Evolutionary conservation across 2,113 vertebrate genomes (phyloP), one percentile per base, ranked within the genome.

Genomic region (Sitta europaea): DNA sequence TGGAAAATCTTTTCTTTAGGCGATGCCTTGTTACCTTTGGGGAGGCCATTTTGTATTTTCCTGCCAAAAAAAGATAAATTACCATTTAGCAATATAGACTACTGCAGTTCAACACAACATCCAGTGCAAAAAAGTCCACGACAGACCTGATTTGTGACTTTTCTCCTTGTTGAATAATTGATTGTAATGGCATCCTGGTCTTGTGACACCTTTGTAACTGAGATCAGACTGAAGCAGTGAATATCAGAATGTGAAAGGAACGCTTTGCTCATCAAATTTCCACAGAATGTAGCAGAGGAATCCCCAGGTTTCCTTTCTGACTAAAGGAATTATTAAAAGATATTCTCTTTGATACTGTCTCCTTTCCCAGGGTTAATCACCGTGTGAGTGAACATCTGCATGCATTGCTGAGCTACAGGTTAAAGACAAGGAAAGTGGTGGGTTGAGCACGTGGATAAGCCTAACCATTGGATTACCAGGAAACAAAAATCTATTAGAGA

Each of bases 351-450:
- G 90, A 83, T 80, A 75, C 54, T 7, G 19, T 72, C 72, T 88
- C 36, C 21, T 93, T 86, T 88, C 36, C 57, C 53, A 59, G 70
- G 48, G 70, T 87, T 95, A 94, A 95, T 93, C 90, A 58, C 55
- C 0, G 0, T 47, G 51, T 62, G 58, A 90, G 33, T 14, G 72
- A 90, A 74, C 47, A 80, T 94, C 92, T 91, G 55, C 83, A 74
- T 71, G 24, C 38, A 25, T n/a, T 86, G 79, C 50, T 83, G 71
- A 79, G 70, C 90, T 80, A 58, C 75, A 86, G 63, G 82, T 93
- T 86, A 68, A n/a, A 93, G 68, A 81, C 35, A 20, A 68, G 67
- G 43, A 17, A 80, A 67, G 48, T 35, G 18, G 3, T 57, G 35
- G 5, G 33, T n/a, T 88, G 70, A 68, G 27, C 38, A 57, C 50